phyloP scores from a whole-genome alignment of 1,140 invertebrate species.

The Harpegnathos saltator region DNA sequence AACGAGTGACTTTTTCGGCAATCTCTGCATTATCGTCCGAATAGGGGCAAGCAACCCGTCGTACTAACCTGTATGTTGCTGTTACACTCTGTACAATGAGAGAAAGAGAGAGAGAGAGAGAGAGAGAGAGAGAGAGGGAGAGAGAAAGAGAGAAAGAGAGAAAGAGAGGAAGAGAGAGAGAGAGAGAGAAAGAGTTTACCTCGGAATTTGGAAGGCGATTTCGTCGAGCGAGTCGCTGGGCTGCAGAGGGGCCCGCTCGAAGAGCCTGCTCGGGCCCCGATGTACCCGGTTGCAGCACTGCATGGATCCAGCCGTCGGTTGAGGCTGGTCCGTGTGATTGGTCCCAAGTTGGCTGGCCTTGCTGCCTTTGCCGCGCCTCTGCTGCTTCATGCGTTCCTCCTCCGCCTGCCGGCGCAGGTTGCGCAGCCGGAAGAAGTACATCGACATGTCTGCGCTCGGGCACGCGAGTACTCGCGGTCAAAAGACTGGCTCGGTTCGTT shows the following conservation, averaged over 20 bases:
- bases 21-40: no score
- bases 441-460: constrained; percentile 90
- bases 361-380: constrained; percentile 85
- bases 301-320: constrained; percentile 85
- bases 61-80: no score
- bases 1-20: no score
- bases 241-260: constrained; percentile 92
- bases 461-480: constrained; percentile 62
- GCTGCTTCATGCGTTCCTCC: constrained; percentile 87
- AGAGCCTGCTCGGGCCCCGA: constrained; percentile 90
- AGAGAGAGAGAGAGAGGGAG: no score
- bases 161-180: no score
- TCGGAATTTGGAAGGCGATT: constrained; percentile 96
- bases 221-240: constrained; percentile 96
- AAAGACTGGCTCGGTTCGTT: constrained; percentile 22
- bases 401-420: constrained; percentile 94
- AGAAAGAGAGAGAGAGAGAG: no score
- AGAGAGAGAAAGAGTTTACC: constrained; percentile 90
- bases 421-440: constrained; percentile 97
- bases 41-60: no score
- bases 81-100: no score
- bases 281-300: constrained; percentile 81
- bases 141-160: no score
- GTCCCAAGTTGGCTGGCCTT: constrained; percentile 80
- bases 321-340: constrained; percentile 83